Base-by-base conservation (phyloP, 2,888 invertebrate species). In the Petrolisthes cinctipes region DNA sequence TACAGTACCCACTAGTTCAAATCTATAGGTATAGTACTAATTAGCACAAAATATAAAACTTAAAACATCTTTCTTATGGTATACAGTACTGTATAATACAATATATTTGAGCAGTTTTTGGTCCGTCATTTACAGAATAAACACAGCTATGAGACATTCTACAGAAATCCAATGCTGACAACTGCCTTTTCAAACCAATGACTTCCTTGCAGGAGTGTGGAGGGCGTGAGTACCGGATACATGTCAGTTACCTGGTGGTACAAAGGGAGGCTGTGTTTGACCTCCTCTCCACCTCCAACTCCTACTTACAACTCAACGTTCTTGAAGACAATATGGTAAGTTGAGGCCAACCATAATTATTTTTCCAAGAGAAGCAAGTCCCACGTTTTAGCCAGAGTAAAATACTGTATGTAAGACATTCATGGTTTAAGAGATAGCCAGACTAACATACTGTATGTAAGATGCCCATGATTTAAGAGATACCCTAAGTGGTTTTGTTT, bases 191-290 rank as follows among this genome's bases (percentile, higher is more conserved):
- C 61, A 7, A 81, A 61, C 56, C 14, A 23, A 9, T 54, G 71
- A 9, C 53, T 73, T 51, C n/a, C n/a, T 56, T 82, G n/a, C 87
- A 89, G 89, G 89, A 89, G 80, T 86, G 82, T n/a, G 80, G 83
- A 0, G 87, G 82, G 73, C 56, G 89, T 66, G 90, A 90, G 83
- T 87, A 87, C 57, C 76, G 86, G 17, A 86, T 90, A 23, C 89
- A 89, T 37, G 89, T 89, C 61, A 89, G 90, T 61, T 90, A 90
- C 81, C 71, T 90, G 66, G 83, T 88, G 68, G 87, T 90, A 7
- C 89, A 89, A 54, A 57, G 85, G 11, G 90, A 86, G 51, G 86
- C 90, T 17, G 90, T 90, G 17, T 90, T 86, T 83, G 90, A 90
- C 71, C 80, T 90, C 5, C 88, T 90, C 14, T 89, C 89, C 4